Evolutionary conservation across 2,113 vertebrate species (phyloP).

Genomic region (Daubentonia madagascariensis): DNA sequence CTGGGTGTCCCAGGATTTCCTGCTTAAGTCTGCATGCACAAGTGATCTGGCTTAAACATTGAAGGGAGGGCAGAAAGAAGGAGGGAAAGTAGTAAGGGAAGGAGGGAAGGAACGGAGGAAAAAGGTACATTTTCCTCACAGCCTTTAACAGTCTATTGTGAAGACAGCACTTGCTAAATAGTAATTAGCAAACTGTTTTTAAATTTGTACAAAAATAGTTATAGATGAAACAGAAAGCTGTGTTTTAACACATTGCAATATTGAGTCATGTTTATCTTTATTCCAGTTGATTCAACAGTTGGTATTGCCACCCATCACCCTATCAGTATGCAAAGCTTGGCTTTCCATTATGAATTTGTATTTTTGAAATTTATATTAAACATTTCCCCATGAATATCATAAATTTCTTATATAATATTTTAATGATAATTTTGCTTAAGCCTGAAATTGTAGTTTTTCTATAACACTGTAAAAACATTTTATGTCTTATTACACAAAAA

Average conservation of each 20-base stretch:
- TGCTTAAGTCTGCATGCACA: neutral
- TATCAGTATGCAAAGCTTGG: slow-evolving; percentile 24
- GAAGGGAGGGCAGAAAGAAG: neutral
- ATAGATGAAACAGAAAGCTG: slow-evolving; percentile 4
- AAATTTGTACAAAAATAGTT: slow-evolving; percentile 24
- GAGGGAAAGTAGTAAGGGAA: no score
- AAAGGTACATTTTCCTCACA: neutral
- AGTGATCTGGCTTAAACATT: neutral
- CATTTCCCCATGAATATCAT: neutral
- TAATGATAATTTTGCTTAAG: slow-evolving; percentile 4
- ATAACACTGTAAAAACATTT: neutral
- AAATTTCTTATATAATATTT: neutral
- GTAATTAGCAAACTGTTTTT: slow-evolving; percentile 22
- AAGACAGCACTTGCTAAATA: neutral
- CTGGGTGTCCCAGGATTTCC: neutral
- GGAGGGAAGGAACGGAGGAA: neutral
- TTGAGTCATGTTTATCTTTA: slow-evolving; percentile 24
- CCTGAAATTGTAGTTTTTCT: neutral
- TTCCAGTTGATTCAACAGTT: slow-evolving; percentile 8
- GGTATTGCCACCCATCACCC: neutral
- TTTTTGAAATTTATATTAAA: slow-evolving; percentile 24
- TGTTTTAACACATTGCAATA: slow-evolving; percentile 21
- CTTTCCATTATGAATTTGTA: slow-evolving; percentile 28
- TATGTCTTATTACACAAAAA: neutral
- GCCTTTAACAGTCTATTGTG: neutral